Percentiles rank a stretch among this genome's conserved stretches.
Conservation (phyloP, 2,113 vertebrate species). For the Saccopteryx leptura region DNA sequence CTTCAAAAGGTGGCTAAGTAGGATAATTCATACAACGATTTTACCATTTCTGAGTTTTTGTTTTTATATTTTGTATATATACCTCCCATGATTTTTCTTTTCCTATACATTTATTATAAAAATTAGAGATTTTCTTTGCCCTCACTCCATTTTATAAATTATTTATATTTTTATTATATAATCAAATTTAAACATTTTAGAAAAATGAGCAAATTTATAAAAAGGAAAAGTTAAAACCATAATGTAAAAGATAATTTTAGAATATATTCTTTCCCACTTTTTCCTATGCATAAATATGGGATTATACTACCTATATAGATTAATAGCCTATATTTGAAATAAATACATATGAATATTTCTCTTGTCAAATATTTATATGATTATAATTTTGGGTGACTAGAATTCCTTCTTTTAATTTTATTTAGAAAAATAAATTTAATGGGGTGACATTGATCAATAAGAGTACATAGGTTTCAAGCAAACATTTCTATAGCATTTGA, state of each 20-base stretch:
- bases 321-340: neutral
- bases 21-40: neutral
- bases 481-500: too few relatives aligned
- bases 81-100: neutral
- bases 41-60: neutral
- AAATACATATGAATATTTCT: neutral
- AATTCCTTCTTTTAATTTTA: too few relatives aligned
- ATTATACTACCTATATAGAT: neutral
- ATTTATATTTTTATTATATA: neutral
- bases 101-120: neutral
- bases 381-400: slow-evolving; percentile 28
- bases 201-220: slow-evolving; percentile 1
- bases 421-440: too few relatives aligned
- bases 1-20: neutral
- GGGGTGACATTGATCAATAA: too few relatives aligned
- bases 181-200: neutral
- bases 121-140: neutral
- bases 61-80: slow-evolving; percentile 1
- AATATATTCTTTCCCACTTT: neutral
- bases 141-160: neutral
- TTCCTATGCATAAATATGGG: neutral
- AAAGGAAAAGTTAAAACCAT: neutral
- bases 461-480: too few relatives aligned
- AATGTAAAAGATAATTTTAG: neutral
- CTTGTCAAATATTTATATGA: neutral